Evolutionary conservation across 2,113 vertebrate species (phyloP).

Genomic region (Polyodon spathula): DNA sequence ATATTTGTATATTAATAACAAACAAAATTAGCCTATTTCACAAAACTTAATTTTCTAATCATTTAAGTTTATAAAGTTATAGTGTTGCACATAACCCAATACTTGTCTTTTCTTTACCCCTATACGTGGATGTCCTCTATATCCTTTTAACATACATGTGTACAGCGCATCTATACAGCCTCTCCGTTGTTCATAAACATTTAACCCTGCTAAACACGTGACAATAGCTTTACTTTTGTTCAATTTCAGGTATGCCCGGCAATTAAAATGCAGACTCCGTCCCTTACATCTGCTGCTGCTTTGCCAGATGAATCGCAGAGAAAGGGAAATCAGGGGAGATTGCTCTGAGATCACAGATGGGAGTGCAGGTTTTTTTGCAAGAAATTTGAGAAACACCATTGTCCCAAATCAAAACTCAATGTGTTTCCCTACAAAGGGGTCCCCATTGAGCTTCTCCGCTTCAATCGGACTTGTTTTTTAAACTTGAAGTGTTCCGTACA

Average conservation of each 20-base stretch:
- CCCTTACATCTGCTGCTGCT: constrained; percentile 84
- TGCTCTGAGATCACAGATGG: constrained; percentile 96
- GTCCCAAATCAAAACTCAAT: constrained; percentile 94
- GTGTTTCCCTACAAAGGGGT: constrained; percentile 78
- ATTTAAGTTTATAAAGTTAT: no score
- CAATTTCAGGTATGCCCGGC: constrained; percentile 63
- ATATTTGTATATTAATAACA: neutral
- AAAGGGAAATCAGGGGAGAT: constrained; percentile 67
- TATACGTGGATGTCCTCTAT: no score
- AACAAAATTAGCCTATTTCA: no score
- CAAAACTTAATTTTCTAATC: no score
- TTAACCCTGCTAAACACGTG: constrained; percentile 2
- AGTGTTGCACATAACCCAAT: no score
- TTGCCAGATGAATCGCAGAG: constrained; percentile 72
- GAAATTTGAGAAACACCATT: constrained; percentile 98
- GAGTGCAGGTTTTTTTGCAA: constrained; percentile 82
- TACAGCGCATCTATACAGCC: neutral
- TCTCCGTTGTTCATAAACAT: neutral
- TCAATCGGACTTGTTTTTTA: constrained; percentile 93
- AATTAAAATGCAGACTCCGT: constrained; percentile 83
- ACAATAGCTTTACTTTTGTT: constrained; percentile 13
- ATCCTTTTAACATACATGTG: neutral
- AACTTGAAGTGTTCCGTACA: constrained; percentile 88
- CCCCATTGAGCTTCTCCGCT: constrained; percentile 80
- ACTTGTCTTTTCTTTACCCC: no score